phyloP scores from a whole-genome alignment of 2,888 invertebrate genomes.

The Eupithecia abbreviata region DNA sequence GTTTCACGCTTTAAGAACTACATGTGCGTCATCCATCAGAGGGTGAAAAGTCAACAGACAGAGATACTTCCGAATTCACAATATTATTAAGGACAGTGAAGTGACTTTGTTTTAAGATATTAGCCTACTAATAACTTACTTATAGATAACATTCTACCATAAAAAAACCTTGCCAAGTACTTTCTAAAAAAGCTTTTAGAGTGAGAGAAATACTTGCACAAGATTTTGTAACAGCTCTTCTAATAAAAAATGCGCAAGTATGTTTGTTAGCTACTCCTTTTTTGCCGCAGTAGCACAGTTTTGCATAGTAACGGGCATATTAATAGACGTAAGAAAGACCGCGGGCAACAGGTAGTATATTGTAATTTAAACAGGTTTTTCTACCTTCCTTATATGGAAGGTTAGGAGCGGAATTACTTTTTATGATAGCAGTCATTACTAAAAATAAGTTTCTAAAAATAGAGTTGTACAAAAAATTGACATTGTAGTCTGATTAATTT shows the following conservation, averaged over 20 bases:
- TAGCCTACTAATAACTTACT: neutral
- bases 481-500: neutral
- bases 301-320: neutral
- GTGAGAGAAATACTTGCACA: neutral
- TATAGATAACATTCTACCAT: neutral
- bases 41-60: too few relatives aligned
- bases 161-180: neutral
- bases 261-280: neutral
- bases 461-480: neutral
- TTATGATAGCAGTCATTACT: neutral
- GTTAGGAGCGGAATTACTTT: neutral
- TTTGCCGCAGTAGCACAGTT: neutral
- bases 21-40: too few relatives aligned
- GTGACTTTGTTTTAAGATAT: neutral
- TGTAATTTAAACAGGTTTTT: neutral
- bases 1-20: too few relatives aligned
- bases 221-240: neutral
- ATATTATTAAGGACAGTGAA: neutral
- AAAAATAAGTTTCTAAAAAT: constrained; percentile 1
- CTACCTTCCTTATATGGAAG: neutral
- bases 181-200: neutral
- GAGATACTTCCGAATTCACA: too few relatives aligned
- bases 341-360: neutral
- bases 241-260: neutral
- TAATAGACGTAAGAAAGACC: neutral